Evolutionary conservation across 1,140 invertebrate genomes (phyloP).

Genomic region (Musca vetustissima): DNA sequence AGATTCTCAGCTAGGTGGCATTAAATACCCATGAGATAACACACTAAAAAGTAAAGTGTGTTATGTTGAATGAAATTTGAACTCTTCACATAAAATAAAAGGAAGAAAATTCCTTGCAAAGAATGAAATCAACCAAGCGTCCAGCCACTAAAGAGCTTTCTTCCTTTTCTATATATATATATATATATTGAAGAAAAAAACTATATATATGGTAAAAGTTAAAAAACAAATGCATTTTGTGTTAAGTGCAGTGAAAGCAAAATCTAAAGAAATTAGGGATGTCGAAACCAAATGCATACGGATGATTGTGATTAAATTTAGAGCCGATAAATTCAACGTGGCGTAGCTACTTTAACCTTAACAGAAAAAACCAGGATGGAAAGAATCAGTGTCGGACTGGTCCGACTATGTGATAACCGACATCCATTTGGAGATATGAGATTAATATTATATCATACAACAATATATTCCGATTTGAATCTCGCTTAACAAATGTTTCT

Average conservation of each 20-base stretch:
- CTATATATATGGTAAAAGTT: constrained; percentile 15
- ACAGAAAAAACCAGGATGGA: no score
- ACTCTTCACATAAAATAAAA: not conserved
- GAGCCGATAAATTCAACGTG: no score
- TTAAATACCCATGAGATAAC: constrained; percentile 12
- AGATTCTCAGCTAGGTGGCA: constrained; percentile 4
- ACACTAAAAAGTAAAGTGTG: constrained; percentile 13
- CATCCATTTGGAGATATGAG: no score
- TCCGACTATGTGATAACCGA: no score
- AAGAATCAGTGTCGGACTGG: no score
- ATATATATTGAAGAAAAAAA: not conserved
- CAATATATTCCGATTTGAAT: no score
- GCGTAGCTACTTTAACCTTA: no score
- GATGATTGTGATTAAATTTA: no score
- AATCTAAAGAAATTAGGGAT: not conserved
- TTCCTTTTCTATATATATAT: not conserved
- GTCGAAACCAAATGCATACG: no score
- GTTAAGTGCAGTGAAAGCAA: constrained; percentile 21
- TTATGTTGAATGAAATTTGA: not conserved
- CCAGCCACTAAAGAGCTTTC: not conserved
- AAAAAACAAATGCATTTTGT: constrained; percentile 19
- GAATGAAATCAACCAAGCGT: no score
- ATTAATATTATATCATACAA: no score
- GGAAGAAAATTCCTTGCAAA: not conserved
- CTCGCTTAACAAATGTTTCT: no score